A percentile compares a stretch with the other conserved stretches of the same genome.
phyloP scores from a whole-genome alignment of 2,888 invertebrate genomes.

The Bombylius major region DNA sequence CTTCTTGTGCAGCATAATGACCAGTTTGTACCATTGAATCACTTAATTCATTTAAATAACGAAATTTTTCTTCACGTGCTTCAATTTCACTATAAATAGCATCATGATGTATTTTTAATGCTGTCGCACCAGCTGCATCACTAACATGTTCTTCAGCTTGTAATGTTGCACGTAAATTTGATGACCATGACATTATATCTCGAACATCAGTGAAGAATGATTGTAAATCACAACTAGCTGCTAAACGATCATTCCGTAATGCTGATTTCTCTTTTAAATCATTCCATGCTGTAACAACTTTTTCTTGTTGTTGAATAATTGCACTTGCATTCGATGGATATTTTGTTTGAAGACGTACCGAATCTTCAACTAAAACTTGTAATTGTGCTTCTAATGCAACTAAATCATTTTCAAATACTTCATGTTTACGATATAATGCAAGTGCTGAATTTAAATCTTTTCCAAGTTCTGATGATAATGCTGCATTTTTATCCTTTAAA shows the following conservation, averaged over 20 bases:
- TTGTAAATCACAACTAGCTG: slow-evolving; percentile 80
- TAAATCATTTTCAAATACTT: slow-evolving; percentile 86
- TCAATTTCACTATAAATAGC: slow-evolving; percentile 75
- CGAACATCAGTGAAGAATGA: slow-evolving; percentile 76
- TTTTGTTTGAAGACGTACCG: slow-evolving; percentile 67
- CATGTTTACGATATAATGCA: slow-evolving; percentile 72
- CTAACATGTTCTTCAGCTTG: slow-evolving; percentile 69
- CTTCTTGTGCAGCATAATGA: slow-evolving; percentile 70
- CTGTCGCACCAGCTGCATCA: slow-evolving; percentile 69
- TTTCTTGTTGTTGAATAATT: slow-evolving; percentile 74
- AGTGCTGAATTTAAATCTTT: slow-evolving; percentile 78
- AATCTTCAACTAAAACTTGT: slow-evolving; percentile 85
- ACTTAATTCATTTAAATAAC: slow-evolving; percentile 59
- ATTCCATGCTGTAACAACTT: slow-evolving; percentile 79
- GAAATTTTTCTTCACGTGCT: slow-evolving; percentile 71
- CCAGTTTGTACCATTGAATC: slow-evolving; percentile 72
- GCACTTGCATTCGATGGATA: slow-evolving; percentile 91
- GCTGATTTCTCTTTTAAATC: slow-evolving; percentile 72
- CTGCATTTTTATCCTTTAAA: slow-evolving; percentile 63
- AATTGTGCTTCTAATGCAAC: slow-evolving; percentile 84
- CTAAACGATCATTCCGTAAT: slow-evolving; percentile 63
- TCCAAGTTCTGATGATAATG: slow-evolving; percentile 66
- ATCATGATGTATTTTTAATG: slow-evolving; percentile 70
- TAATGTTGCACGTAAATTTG: slow-evolving; percentile 62
- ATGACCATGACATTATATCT: slow-evolving; percentile 82